phyloP scores from a whole-genome alignment of 2,113 vertebrate genomes.

The Zingel zingel region DNA sequence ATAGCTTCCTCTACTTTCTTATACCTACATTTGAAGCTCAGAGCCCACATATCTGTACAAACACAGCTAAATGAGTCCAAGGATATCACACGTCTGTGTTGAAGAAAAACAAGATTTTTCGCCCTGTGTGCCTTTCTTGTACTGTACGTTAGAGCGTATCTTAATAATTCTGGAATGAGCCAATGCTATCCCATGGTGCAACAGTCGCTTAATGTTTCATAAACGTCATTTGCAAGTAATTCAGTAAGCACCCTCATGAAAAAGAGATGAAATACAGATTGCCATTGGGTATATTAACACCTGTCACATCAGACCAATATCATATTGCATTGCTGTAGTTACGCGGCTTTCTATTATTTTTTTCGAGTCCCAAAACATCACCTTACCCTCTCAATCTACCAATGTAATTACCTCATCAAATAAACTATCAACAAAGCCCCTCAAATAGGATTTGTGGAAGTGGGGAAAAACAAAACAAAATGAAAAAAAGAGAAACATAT shows the following conservation, averaged over 20 bases:
- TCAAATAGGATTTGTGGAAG: slow-evolving; percentile 73
- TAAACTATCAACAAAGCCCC: slow-evolving; percentile 67
- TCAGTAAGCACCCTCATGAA: slow-evolving; percentile 71
- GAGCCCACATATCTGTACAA: slow-evolving; percentile 61
- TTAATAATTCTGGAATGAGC: slow-evolving; percentile 61
- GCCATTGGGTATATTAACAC: slow-evolving; percentile 77
- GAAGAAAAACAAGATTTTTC: slow-evolving; percentile 42
- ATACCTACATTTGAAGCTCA: slow-evolving; percentile 45
- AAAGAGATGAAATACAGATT: slow-evolving; percentile 77
- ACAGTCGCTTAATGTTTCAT: slow-evolving; percentile 71
- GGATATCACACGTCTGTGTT: slow-evolving; percentile 65
- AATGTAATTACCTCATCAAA: slow-evolving; percentile 79
- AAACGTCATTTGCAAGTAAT: slow-evolving; percentile 77
- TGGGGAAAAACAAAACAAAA: slow-evolving; percentile 60
- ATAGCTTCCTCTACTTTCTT: slow-evolving; percentile 73
- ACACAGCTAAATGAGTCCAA: slow-evolving; percentile 51
- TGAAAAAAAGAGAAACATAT: slow-evolving; percentile 68
- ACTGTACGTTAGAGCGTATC: slow-evolving; percentile 31
- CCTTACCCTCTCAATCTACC: slow-evolving; percentile 64
- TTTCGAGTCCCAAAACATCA: slow-evolving; percentile 65
- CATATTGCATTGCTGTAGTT: slow-evolving; percentile 60
- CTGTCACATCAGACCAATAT: slow-evolving; percentile 75
- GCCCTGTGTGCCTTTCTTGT: slow-evolving; percentile 26
- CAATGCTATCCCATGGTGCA: slow-evolving; percentile 50
- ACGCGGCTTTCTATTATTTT: slow-evolving; percentile 74